These are phyloP conservation scores for Azemiops feae DNA, from an alignment of 2,113 vertebrate genomes.

Conservation along the genomic window DNA sequence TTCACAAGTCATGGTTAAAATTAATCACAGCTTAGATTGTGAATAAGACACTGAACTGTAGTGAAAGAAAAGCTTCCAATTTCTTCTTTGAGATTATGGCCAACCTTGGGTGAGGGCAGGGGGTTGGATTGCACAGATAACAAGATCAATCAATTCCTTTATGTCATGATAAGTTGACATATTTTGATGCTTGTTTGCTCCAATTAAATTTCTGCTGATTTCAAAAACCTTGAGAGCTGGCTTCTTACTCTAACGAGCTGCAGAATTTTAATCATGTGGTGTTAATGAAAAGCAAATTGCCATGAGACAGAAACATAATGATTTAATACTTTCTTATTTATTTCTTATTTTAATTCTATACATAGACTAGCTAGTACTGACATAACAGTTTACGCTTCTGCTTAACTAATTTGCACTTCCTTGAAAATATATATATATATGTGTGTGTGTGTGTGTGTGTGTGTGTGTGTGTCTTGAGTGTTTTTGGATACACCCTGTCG, in stretches of 20 bases:
- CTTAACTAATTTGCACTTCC: too few relatives aligned
- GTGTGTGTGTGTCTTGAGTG: too few relatives aligned
- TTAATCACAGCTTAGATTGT: background rate
- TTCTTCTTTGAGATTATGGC: background rate
- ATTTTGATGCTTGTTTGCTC: background rate
- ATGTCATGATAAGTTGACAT: background rate
- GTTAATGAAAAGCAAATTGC: conserved; percentile 63
- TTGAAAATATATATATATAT: too few relatives aligned
- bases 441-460: too few relatives aligned
- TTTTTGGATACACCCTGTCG: too few relatives aligned
- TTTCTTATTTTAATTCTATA: too few relatives aligned
- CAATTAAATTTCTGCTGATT: conserved; percentile 39
- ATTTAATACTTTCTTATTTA: conserved; percentile 58
- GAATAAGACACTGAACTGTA: background rate
- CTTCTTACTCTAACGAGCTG: conserved; percentile 9
- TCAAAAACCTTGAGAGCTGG: conserved; percentile 30
- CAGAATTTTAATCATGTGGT: conserved; percentile 50
- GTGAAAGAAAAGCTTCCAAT: background rate
- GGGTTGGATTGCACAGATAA: background rate
- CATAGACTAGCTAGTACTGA: too few relatives aligned
- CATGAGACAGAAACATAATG: conserved; percentile 30
- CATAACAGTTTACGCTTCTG: too few relatives aligned
- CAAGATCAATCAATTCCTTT: background rate
- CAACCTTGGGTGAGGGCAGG: background rate
- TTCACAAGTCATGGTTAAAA: background rate